These are phyloP conservation scores for Catharus bicknelli DNA, from an alignment of 2,113 vertebrate species.

Conservation along the genomic window DNA sequence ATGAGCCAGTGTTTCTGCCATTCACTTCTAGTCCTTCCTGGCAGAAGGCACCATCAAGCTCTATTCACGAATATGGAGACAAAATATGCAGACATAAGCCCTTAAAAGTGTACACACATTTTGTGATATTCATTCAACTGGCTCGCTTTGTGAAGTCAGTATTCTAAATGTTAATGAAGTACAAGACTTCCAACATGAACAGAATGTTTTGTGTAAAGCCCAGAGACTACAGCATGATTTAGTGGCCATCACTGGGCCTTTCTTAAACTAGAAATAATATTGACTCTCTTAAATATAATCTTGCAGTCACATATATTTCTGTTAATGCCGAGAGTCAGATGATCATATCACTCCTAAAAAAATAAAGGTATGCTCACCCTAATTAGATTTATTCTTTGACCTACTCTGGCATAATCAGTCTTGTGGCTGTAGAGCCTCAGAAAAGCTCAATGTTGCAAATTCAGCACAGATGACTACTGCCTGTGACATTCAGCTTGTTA, in stretches of 20 bases:
- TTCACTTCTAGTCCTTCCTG: neutral
- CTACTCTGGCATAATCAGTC: neutral
- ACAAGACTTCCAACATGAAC: neutral
- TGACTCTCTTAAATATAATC: neutral
- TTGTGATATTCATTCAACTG: neutral
- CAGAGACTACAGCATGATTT: neutral
- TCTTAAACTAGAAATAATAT: neutral
- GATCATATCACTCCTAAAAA: neutral
- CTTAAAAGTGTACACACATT: neutral
- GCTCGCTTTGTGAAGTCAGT: neutral
- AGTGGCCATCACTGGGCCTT: neutral
- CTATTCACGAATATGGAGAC: accelerated
- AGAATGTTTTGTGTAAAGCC: neutral
- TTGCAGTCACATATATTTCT: neutral
- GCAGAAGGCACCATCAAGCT: neutral
- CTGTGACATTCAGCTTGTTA: neutral
- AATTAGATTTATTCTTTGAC: neutral
- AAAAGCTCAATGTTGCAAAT: neutral
- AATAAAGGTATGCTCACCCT: neutral
- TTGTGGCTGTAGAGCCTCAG: neutral
- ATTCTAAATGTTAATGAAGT: neutral
- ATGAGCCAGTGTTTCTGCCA: neutral
- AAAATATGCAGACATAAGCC: neutral
- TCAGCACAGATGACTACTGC: neutral
- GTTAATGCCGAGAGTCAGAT: neutral